Conservation (phyloP, 2,888 invertebrate species). For the Drosophila algonquin region DNA sequence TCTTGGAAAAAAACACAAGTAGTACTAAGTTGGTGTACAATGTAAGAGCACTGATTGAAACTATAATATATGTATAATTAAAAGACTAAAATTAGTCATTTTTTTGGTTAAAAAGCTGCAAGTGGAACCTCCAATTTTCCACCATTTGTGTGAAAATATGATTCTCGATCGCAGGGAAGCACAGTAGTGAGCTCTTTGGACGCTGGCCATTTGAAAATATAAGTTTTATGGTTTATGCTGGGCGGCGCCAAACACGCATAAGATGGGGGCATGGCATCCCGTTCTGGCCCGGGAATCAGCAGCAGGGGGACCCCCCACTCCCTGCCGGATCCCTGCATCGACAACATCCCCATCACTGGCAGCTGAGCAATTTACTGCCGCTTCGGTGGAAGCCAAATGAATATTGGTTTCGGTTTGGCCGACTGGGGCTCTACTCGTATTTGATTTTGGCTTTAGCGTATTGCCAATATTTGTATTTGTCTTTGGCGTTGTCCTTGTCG, state of each 20-base stretch:
- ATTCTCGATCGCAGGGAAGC: background rate
- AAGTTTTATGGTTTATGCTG: conserved; percentile 74
- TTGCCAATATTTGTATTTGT: conserved; percentile 74
- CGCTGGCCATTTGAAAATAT: conserved; percentile 63
- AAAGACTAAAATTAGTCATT: no score
- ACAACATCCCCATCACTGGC: conserved; percentile 37
- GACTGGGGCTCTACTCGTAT: conserved; percentile 56
- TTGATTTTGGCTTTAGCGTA: conserved; percentile 73
- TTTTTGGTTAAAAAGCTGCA: no score
- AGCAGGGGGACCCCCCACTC: background rate
- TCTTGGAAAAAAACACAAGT: background rate
- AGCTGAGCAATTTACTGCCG: conserved; percentile 71
- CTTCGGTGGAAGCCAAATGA: conserved; percentile 70
- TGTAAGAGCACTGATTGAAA: background rate
- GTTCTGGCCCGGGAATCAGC: background rate
- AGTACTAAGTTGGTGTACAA: background rate
- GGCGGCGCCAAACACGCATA: conserved; percentile 59
- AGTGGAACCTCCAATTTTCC: background rate
- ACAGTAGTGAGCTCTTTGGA: conserved; percentile 22
- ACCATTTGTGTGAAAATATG: background rate
- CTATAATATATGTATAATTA: no score
- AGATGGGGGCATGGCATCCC: conserved; percentile 34
- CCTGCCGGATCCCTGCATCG: conserved; percentile 14
- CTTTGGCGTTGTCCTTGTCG: conserved; percentile 44
- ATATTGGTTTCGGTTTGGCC: conserved; percentile 64